phyloP scores from a whole-genome alignment of 2,797 vertebrate genomes.

The Vultur gryphus region DNA sequence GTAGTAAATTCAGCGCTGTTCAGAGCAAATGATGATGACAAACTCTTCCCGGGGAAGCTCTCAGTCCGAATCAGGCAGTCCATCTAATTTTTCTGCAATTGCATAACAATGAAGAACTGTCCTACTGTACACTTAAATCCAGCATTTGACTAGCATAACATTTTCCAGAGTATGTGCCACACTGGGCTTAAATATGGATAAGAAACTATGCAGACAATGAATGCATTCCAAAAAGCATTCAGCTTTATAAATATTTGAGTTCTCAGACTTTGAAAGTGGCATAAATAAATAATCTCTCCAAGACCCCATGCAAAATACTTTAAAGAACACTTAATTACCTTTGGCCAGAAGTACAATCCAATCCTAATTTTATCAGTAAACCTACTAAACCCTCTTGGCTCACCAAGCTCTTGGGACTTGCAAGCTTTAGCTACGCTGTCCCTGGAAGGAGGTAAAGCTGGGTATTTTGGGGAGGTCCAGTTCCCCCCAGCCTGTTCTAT shows the following conservation, averaged over 20 bases:
- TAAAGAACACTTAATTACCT: slow-evolving; percentile 31
- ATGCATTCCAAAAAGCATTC: slow-evolving; percentile 39
- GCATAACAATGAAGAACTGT: background rate
- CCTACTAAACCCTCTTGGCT: background rate
- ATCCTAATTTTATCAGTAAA: background rate
- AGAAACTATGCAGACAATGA: slow-evolving; percentile 52
- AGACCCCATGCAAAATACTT: slow-evolving; percentile 23
- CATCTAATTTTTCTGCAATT: background rate
- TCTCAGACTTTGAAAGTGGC: slow-evolving; percentile 17
- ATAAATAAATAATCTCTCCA: slow-evolving; percentile 40
- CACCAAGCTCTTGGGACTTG: background rate
- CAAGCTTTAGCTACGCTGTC: background rate
- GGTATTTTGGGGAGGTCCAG: background rate
- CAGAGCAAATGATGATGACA: background rate
- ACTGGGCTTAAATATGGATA: slow-evolving; percentile 18
- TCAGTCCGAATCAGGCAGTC: background rate
- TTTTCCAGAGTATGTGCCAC: slow-evolving; percentile 51
- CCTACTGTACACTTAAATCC: background rate
- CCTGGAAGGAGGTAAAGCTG: background rate
- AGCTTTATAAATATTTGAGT: slow-evolving; percentile 53
- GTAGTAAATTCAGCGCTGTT: background rate
- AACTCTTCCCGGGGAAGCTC: background rate
- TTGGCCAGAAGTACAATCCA: background rate
- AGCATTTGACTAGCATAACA: slow-evolving; percentile 5
- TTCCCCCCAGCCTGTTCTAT: background rate